A percentile compares a stretch with the other conserved stretches of the same genome.
Conservation (phyloP, 2,797 vertebrate species). For the Psittacula echo region DNA sequence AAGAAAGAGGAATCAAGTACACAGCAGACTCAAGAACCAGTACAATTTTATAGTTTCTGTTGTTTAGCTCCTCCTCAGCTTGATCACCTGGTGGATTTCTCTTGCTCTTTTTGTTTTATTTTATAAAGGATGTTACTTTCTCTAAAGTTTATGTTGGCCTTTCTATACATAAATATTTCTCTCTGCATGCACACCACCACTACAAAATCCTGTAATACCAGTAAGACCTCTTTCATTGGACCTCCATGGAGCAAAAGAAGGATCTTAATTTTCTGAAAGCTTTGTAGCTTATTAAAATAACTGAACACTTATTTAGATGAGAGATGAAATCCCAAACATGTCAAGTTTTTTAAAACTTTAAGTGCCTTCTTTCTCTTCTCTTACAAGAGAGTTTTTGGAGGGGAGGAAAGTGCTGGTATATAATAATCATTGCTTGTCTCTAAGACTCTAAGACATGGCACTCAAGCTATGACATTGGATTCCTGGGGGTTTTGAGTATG, state of each 20-base stretch:
- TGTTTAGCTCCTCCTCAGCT: background rate
- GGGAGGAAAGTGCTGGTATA: background rate
- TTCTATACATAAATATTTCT: background rate
- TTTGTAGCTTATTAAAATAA: background rate
- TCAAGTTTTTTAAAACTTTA: background rate
- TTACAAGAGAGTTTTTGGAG: background rate
- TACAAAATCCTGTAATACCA: background rate
- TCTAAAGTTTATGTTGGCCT: background rate
- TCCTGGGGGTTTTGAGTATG: background rate
- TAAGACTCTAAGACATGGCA: background rate
- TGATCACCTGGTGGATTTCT: background rate
- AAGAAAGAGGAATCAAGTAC: background rate
- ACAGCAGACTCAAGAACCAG: background rate
- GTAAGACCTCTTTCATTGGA: background rate
- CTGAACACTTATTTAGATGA: background rate
- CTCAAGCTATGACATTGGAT: background rate
- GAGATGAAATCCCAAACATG: background rate
- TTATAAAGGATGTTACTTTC: background rate
- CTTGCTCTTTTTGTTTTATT: background rate
- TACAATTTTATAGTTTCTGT: background rate
- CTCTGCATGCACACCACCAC: fast-evolving
- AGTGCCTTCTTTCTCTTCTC: background rate
- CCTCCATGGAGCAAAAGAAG: background rate
- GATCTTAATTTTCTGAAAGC: background rate
- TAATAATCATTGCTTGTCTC: background rate